phyloP scores from a whole-genome alignment of 2,113 vertebrate species.

The Sinocyclocheilus grahami region DNA sequence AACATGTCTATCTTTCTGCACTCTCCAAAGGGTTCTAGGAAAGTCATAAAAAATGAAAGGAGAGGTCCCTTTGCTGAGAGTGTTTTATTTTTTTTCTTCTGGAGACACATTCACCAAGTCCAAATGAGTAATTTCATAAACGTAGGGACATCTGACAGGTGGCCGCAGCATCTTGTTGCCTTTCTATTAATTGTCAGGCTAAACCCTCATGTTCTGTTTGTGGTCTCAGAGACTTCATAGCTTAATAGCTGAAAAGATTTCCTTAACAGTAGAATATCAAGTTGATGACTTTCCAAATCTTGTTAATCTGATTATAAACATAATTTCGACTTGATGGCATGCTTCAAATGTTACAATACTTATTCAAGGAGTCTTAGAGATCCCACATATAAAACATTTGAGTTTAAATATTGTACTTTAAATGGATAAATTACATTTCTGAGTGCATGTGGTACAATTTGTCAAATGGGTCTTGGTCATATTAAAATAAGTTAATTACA shows the following conservation, averaged over 20 bases:
- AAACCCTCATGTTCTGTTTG: background rate
- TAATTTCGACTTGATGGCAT: background rate
- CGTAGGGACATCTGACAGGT: background rate
- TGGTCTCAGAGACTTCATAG: background rate
- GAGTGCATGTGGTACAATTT: background rate
- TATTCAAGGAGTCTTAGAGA: background rate
- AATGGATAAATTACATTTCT: background rate
- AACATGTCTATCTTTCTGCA: conserved; percentile 80
- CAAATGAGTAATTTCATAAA: conserved; percentile 39
- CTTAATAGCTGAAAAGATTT: background rate
- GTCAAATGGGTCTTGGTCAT: background rate
- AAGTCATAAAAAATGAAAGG: conserved; percentile 79
- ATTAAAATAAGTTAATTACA: background rate
- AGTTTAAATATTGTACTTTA: background rate
- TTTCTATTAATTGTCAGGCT: conserved; percentile 6
- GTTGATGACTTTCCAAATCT: background rate
- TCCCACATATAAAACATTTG: background rate
- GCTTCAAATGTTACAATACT: background rate
- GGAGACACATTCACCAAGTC: conserved; percentile 60
- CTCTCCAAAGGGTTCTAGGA: conserved; percentile 80
- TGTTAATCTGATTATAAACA: background rate
- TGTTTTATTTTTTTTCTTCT: conserved; percentile 63
- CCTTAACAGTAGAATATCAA: background rate
- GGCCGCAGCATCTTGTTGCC: background rate
- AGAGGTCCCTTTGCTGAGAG: conserved; percentile 71